Evolutionary conservation across 1,140 invertebrate species (phyloP).

Genomic region (Coenobita brevimanus): DNA sequence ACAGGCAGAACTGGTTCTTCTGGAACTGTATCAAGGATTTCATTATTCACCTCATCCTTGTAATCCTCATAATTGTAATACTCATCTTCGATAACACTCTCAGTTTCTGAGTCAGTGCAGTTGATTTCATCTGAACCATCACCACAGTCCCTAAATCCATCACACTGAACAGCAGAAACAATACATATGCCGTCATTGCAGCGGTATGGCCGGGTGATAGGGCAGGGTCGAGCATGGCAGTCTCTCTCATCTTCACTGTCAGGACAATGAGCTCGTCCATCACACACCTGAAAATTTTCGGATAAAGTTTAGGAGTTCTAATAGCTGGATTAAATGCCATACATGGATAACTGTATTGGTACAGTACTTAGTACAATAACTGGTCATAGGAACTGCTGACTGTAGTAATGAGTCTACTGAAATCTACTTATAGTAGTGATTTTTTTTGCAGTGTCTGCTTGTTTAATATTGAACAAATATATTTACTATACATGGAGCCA

Average conservation of each 20-base stretch:
- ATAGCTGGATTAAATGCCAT: too few species aligned
- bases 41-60: not conserved
- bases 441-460: too few species aligned
- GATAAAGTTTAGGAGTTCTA: too few species aligned
- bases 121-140: conserved; percentile 64
- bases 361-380: too few species aligned
- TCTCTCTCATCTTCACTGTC: conserved; percentile 61
- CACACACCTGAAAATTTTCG: conserved; percentile 66
- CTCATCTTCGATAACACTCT: not conserved
- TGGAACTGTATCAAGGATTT: not conserved
- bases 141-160: conserved; percentile 46
- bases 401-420: too few species aligned
- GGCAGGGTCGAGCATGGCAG: conserved; percentile 45
- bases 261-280: conserved; percentile 55
- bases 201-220: conserved; percentile 19
- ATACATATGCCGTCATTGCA: conserved; percentile 55
- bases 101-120: conserved; percentile 29
- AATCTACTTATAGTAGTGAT: too few species aligned
- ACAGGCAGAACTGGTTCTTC: not conserved
- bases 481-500: too few species aligned
- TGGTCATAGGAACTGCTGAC: too few species aligned
- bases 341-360: too few species aligned
- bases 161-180: conserved; percentile 28
- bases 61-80: not conserved
- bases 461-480: too few species aligned